Percentiles rank a stretch among this genome's conserved stretches.
phyloP scores from a whole-genome alignment of 2,797 vertebrate genomes.

The Choloepus didactylus region DNA sequence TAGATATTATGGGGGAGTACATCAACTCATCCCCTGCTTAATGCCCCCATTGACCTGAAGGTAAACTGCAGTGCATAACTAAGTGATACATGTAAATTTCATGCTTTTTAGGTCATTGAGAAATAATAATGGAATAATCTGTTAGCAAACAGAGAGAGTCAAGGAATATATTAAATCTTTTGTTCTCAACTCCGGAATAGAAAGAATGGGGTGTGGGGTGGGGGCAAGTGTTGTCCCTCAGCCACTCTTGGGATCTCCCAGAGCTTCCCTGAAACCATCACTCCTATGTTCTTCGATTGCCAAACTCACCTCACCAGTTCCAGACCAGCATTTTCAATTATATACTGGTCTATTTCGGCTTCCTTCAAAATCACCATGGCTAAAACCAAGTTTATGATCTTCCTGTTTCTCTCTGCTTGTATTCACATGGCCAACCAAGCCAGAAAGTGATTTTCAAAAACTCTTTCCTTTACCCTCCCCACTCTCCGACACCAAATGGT shows the following conservation, averaged over 20 bases:
- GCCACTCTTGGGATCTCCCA: background rate
- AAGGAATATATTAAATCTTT: background rate
- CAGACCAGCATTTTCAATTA: background rate
- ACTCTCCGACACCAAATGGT: background rate
- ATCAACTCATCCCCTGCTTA: background rate
- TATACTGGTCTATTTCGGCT: background rate
- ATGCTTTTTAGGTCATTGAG: background rate
- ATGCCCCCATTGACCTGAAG: background rate
- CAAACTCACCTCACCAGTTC: background rate
- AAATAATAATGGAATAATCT: conserved; percentile 28
- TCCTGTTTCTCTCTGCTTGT: background rate
- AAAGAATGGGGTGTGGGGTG: accelerated
- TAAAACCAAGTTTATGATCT: background rate
- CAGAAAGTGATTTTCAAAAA: conserved; percentile 9
- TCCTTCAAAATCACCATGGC: background rate
- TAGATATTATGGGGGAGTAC: no score
- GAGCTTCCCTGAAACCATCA: background rate
- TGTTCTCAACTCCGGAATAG: background rate
- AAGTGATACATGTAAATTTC: background rate
- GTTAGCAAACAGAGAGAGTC: conserved; percentile 8
- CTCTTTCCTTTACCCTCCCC: no score
- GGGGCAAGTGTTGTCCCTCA: background rate
- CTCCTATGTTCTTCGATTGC: background rate
- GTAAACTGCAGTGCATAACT: background rate
- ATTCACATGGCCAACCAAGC: background rate